Evolutionary conservation across 2,888 invertebrate species (phyloP).

Genomic region (Nomada lathburiana): DNA sequence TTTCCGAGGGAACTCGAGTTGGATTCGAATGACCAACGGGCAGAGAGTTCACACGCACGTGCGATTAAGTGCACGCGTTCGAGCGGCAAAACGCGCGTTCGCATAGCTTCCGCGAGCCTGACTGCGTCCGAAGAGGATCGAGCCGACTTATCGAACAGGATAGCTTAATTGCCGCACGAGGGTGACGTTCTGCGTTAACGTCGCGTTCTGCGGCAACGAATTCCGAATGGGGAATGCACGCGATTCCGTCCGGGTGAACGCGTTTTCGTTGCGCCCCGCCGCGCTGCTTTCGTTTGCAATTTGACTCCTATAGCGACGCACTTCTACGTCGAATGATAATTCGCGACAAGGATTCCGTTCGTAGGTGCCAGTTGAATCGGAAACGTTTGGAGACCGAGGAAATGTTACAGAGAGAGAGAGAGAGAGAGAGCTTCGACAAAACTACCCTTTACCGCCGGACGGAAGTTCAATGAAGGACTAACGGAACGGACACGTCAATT

Average conservation of each 20-base stretch:
- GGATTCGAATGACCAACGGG: slow-evolving; percentile 44
- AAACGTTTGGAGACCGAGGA: background rate
- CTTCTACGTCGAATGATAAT: slow-evolving; percentile 16
- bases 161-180: slow-evolving; percentile 64
- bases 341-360: background rate
- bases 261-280: slow-evolving; percentile 23
- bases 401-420: background rate
- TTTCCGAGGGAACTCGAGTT: too few species aligned
- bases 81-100: slow-evolving; percentile 57
- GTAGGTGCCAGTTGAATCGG: background rate
- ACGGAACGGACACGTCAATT: background rate
- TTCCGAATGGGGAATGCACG: slow-evolving; percentile 40
- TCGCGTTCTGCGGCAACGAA: slow-evolving; percentile 40
- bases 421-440: background rate
- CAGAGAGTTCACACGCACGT: slow-evolving; percentile 53
- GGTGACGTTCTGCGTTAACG: slow-evolving; percentile 31
- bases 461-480: background rate
- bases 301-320: slow-evolving; percentile 53
- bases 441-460: background rate
- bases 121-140: slow-evolving; percentile 60
- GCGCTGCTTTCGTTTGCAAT: slow-evolving; percentile 56
- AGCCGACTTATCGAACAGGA: slow-evolving; percentile 61
- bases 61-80: slow-evolving; percentile 60
- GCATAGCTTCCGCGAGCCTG: slow-evolving; percentile 55
- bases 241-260: slow-evolving; percentile 43